These are phyloP conservation scores for Craterocephalus amniculus DNA, from an alignment of 2,797 vertebrate species.

Conservation along the genomic window DNA sequence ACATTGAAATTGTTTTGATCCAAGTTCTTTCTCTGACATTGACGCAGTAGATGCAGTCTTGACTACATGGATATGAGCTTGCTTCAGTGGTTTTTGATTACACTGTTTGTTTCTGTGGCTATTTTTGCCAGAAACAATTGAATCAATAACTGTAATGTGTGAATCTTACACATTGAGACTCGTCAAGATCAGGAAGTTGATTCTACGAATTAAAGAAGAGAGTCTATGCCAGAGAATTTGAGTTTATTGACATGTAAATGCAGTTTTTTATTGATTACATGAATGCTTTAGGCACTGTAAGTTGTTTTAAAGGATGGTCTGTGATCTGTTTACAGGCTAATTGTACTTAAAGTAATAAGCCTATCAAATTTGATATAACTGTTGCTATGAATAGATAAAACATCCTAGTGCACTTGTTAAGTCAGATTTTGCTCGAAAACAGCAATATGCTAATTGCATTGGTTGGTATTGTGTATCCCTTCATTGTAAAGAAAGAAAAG, in stretches of 20 bases:
- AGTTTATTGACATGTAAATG: neutral
- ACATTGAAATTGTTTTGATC: neutral
- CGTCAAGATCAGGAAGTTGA: too few species aligned
- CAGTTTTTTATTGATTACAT: slow-evolving; percentile 11
- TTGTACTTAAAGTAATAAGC: slow-evolving; percentile 30
- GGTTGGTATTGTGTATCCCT: slow-evolving; percentile 23
- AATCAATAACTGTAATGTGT: neutral
- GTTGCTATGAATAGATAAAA: slow-evolving; percentile 57
- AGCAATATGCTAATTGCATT: slow-evolving; percentile 25
- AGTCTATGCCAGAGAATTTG: too few species aligned
- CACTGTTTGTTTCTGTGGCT: neutral
- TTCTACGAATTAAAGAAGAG: too few species aligned
- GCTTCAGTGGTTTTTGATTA: neutral
- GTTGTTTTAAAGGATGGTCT: neutral
- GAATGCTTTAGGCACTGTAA: slow-evolving; percentile 23
- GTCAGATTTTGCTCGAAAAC: slow-evolving; percentile 35
- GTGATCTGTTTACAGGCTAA: slow-evolving; percentile 59
- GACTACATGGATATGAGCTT: neutral
- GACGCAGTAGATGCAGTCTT: neutral
- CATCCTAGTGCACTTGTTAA: slow-evolving; percentile 44
- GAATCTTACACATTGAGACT: too few species aligned
- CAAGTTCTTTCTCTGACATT: neutral
- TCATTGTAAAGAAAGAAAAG: slow-evolving; percentile 2
- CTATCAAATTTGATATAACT: slow-evolving; percentile 64
- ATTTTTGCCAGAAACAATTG: neutral